phyloP scores from a whole-genome alignment of 2,113 vertebrate genomes.

The Mixornis gularis region DNA sequence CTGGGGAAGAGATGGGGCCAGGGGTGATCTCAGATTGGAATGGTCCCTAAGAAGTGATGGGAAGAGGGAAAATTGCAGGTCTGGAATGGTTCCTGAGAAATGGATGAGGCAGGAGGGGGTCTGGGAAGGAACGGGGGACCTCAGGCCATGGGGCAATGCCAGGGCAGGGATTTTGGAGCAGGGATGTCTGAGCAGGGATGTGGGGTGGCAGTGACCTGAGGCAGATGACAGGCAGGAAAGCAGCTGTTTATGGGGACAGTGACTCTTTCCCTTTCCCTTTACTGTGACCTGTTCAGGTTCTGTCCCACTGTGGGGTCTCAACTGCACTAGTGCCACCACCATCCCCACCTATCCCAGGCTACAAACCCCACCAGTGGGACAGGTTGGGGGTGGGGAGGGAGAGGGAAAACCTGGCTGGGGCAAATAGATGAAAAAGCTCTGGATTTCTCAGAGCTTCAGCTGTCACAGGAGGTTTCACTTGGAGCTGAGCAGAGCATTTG shows the following conservation, averaged over 20 bases:
- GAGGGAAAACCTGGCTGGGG: background rate
- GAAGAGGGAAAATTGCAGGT: background rate
- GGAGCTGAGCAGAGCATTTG: background rate
- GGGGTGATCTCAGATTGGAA: background rate
- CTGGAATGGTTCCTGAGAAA: background rate
- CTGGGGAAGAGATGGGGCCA: background rate
- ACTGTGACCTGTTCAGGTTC: rapidly evolving
- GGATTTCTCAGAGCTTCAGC: background rate
- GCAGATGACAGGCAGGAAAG: background rate
- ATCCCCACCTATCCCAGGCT: background rate
- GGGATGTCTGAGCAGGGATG: background rate
- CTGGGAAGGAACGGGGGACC: background rate
- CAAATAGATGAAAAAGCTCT: background rate
- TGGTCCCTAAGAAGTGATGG: background rate
- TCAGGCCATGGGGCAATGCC: background rate
- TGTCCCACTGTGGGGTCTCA: background rate
- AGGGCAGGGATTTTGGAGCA: background rate
- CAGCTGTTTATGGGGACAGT: rapidly evolving
- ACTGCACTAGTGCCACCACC: background rate
- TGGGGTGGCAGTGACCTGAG: background rate
- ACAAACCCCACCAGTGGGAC: background rate
- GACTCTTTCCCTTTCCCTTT: background rate
- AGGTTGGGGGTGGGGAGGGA: background rate
- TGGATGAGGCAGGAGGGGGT: background rate
- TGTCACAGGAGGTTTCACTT: background rate